These are phyloP conservation scores for Xenopus borealis DNA, from an alignment of 2,113 vertebrate species.

Conservation along the genomic window DNA sequence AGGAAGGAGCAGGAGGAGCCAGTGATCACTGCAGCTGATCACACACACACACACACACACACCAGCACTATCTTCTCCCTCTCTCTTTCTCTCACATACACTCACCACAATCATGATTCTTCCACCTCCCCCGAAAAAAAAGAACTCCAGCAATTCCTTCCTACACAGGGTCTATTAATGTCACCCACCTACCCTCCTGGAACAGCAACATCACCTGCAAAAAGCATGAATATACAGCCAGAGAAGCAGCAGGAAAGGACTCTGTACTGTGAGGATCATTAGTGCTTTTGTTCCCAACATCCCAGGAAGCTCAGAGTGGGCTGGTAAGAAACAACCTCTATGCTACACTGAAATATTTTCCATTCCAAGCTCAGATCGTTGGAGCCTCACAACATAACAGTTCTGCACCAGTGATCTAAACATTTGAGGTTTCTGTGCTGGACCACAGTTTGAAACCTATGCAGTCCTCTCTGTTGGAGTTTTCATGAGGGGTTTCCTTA, in stretches of 20 bases:
- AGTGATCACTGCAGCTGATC: slow-evolving; percentile 53
- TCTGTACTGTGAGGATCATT: slow-evolving; percentile 15
- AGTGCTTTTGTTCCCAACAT: slow-evolving; percentile 26
- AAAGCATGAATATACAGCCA: slow-evolving; percentile 7
- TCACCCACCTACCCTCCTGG: slow-evolving; percentile 1
- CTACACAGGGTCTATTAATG: not conserved
- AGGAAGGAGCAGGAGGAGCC: slow-evolving; percentile 56
- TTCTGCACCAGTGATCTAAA: slow-evolving; percentile 36
- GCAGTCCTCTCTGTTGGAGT: slow-evolving; percentile 24
- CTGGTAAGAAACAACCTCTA: slow-evolving; percentile 2
- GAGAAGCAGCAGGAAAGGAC: not conserved
- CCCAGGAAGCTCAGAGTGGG: slow-evolving; percentile 25
- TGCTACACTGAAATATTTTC: not conserved
- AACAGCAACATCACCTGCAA: not conserved
- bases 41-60: slow-evolving; percentile 50
- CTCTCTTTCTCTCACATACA: not conserved
- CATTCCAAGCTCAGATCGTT: slow-evolving; percentile 9
- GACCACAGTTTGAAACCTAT: slow-evolving; percentile 28
- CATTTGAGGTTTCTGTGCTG: slow-evolving; percentile 15
- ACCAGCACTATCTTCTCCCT: slow-evolving; percentile 31
- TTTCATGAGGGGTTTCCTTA: not conserved
- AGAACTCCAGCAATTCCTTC: slow-evolving; percentile 1
- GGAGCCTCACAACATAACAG: slow-evolving; percentile 28
- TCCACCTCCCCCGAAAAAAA: slow-evolving; percentile 23
- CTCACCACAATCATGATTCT: slow-evolving; percentile 34